These are phyloP conservation scores for Hydrozoanthus tunicans DNA, from an alignment of 64 coral and sea anemone species.

Conservation along the genomic window DNA sequence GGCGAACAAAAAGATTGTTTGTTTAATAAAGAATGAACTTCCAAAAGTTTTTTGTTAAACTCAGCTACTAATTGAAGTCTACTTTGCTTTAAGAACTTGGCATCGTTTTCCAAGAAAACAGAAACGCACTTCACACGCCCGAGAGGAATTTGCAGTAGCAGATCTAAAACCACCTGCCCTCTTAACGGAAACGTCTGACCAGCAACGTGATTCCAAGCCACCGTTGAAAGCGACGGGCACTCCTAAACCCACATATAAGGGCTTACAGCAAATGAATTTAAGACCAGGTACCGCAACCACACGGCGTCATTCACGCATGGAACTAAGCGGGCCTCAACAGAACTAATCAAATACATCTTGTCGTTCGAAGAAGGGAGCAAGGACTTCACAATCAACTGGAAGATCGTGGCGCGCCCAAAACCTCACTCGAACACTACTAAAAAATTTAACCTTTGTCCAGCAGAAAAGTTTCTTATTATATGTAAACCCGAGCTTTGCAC, in stretches of 20 bases:
- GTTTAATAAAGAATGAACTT: too few species aligned
- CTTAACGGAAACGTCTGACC: background rate
- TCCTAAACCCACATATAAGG: constrained; percentile 1
- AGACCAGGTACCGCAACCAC: too few species aligned
- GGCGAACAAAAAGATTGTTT: too few species aligned
- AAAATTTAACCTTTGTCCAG: background rate
- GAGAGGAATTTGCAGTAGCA: background rate
- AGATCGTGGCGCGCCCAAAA: background rate
- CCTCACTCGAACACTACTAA: background rate
- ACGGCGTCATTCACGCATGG: too few species aligned
- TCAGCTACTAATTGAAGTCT: too few species aligned
- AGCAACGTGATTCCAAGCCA: constrained; percentile 1
- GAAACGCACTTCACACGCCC: background rate
- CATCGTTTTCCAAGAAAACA: too few species aligned
- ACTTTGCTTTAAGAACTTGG: too few species aligned
- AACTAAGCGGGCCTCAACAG: too few species aligned
- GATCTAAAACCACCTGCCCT: background rate
- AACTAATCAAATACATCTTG: background rate
- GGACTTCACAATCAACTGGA: background rate
- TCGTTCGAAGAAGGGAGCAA: background rate
- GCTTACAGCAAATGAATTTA: background rate
- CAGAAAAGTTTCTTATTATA: background rate
- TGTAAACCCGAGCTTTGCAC: background rate
- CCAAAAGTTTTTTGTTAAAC: too few species aligned
- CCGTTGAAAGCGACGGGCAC: too few species aligned